phyloP scores from a whole-genome alignment of 2,113 vertebrate genomes.

The Gadus macrocephalus region DNA sequence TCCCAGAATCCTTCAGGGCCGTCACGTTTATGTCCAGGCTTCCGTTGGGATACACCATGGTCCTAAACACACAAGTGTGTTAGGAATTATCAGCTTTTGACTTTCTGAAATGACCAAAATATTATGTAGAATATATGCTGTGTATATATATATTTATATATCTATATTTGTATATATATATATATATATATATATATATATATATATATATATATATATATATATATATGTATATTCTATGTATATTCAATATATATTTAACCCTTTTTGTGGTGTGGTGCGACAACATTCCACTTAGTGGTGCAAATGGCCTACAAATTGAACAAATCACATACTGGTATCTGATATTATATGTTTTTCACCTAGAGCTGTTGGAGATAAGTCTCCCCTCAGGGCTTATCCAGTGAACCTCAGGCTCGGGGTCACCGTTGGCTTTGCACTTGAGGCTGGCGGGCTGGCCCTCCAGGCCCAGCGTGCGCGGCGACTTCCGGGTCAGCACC shows the following conservation, averaged over 20 bases:
- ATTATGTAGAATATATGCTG: neutral
- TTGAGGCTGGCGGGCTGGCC: constrained; percentile 82
- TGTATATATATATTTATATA: too few relatives aligned
- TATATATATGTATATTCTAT: too few relatives aligned
- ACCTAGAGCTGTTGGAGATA: constrained; percentile 82
- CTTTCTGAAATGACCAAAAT: neutral
- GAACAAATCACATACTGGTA: too few relatives aligned
- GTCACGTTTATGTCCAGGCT: constrained; percentile 84
- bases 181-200: too few relatives aligned
- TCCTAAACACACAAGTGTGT: constrained; percentile 56
- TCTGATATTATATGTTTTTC: neutral
- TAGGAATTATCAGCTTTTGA: neutral
- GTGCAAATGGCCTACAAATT: neutral
- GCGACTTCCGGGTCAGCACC: constrained; percentile 85
- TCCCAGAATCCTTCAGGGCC: constrained; percentile 73
- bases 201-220: too few relatives aligned
- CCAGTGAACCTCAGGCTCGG: constrained; percentile 90
- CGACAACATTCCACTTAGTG: neutral
- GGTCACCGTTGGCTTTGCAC: constrained; percentile 91
- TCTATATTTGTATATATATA: too few relatives aligned
- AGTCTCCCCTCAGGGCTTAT: constrained; percentile 86
- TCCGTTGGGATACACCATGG: constrained; percentile 82
- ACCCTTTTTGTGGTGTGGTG: too few relatives aligned
- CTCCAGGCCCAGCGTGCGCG: constrained; percentile 63
- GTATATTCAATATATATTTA: neutral